Evolutionary conservation across 2,888 invertebrate genomes (phyloP).

Genomic region (Andrena bicolor): DNA sequence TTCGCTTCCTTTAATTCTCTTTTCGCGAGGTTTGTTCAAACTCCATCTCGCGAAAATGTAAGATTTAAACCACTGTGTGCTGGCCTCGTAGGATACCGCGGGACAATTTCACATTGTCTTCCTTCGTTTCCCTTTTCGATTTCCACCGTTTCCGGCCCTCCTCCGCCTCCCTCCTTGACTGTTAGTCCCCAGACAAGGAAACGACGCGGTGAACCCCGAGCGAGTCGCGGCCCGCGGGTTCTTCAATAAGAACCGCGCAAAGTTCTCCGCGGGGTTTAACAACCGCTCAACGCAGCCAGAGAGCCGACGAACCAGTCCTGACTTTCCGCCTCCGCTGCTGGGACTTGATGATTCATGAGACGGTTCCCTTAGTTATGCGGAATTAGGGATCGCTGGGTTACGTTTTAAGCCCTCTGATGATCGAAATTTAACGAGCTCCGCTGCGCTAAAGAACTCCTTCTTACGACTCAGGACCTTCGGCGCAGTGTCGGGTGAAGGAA

Average conservation of each 20-base stretch:
- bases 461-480: too few species aligned
- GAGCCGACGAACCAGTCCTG: constrained; percentile 15
- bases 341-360: constrained; percentile 25
- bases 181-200: constrained; percentile 2
- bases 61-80: background rate
- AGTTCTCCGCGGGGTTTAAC: constrained; percentile 38
- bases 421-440: background rate
- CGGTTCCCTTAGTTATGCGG: background rate
- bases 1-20: background rate
- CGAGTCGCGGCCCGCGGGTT: constrained; percentile 4
- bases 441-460: background rate
- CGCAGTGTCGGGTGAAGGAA: too few species aligned
- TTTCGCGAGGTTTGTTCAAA: background rate
- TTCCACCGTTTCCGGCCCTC: background rate
- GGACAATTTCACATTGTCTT: constrained; percentile 23
- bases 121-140: background rate
- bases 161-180: constrained; percentile 4
- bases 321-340: constrained; percentile 3
- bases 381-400: constrained; percentile 1
- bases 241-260: constrained; percentile 42
- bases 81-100: constrained; percentile 29
- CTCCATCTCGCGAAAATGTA: background rate
- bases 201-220: constrained; percentile 4
- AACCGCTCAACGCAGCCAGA: constrained; percentile 18
- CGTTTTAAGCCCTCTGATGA: background rate